Evolutionary conservation across 2,113 vertebrate species (phyloP), one percentile per base, ranked within the genome.

Genomic region (Eira barbara): DNA sequence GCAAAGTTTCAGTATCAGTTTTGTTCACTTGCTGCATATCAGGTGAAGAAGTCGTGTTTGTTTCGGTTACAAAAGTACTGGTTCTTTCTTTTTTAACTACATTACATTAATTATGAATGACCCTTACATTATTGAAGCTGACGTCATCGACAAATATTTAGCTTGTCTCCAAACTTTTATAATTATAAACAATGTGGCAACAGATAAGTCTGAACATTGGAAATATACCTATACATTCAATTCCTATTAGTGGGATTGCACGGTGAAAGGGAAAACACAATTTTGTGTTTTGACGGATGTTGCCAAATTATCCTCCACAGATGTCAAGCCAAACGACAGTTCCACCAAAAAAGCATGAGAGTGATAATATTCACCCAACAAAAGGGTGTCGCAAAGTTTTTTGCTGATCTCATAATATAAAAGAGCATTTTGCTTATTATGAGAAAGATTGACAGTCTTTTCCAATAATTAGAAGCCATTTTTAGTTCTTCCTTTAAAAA

Each of bases 401-500:
- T 88, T 94, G 18, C 76, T 84, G 20, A 63, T 21, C 2, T 76
- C n/a, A 49, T 81, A 71, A 52, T 34, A 34, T 36, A 90, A 84
- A 9, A 52, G 80, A 71, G 29, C 7, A 86, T 65, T 95, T 83
- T 42, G 34, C 23, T 61, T 83, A 21, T 81, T 81, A 82, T 18
- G 21, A 94, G 61, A 18, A 81, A 81, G 36, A 91, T 39, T 47
- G 55, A 84, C 2, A 11, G 81, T 81, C 12, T 85, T 81, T 81
- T 96, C 17, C 71, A 89, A 78, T 89, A 89, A 69, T 92, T 76
- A 78, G 34, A 89, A 95, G n/a, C n/a, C 13, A 65, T 47, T 95
- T 80, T 3, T 36, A 59, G 67, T 59, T 59, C 4, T 89, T 65
- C 27, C 29, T 67, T 63, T 13, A 13, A 25, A 57, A 61, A 25